A percentile compares a stretch with the other conserved stretches of the same genome.
Conservation (phyloP, 2,113 vertebrate genomes). For the Tychaedon coryphoeus region DNA sequence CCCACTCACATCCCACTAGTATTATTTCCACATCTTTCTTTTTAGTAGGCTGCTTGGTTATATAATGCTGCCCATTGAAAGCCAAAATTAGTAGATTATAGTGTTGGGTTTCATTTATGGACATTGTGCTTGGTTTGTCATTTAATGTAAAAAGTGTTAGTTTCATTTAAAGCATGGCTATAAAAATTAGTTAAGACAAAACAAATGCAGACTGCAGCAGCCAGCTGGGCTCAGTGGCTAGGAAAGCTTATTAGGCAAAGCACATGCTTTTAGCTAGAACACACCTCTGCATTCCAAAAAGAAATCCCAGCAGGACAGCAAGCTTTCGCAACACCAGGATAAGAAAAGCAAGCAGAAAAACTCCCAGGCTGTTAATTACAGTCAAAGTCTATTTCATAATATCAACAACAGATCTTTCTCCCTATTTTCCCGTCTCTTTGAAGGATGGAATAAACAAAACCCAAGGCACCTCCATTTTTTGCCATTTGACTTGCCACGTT, state of each 20-base stretch:
- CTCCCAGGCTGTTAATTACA: conserved; percentile 16
- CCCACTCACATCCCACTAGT: background rate
- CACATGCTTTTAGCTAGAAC: conserved; percentile 15
- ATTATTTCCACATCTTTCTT: conserved; percentile 12
- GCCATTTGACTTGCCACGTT: background rate
- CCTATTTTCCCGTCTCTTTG: background rate
- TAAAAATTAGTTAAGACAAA: conserved; percentile 53
- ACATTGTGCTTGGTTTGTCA: conserved; percentile 1
- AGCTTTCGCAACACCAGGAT: background rate
- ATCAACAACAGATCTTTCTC: background rate
- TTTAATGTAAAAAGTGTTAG: conserved; percentile 4
- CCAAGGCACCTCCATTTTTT: background rate
- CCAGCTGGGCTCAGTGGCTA: conserved; percentile 41
- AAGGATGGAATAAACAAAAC: background rate
- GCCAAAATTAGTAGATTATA: conserved; percentile 49
- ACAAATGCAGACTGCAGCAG: conserved; percentile 34
- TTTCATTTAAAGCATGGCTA: conserved; percentile 12
- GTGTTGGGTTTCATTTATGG: conserved; percentile 34
- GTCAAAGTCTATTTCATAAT: background rate
- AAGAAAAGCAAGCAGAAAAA: conserved; percentile 43
- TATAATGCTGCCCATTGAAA: background rate
- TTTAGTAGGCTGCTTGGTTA: background rate
- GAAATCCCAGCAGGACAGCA: conserved; percentile 38
- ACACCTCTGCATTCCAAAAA: conserved; percentile 51
- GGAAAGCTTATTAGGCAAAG: conserved; percentile 33